Base-by-base conservation (phyloP, 1,140 invertebrate species). In the Magallana angulata region DNA sequence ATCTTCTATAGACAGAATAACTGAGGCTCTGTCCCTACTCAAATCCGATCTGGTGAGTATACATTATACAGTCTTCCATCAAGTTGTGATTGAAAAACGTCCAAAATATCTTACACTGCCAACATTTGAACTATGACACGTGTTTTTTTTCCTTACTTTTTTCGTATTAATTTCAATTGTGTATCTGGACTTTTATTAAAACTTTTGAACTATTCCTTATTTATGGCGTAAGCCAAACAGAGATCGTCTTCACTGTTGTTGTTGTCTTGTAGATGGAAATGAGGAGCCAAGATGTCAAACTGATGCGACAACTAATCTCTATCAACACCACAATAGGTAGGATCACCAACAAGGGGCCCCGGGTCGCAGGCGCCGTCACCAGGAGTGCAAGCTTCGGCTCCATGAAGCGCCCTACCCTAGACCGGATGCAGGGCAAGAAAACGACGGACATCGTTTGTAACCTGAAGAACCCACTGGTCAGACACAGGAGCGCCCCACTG, bases 261-360 rank as follows among this genome's bases (percentile, higher is more conserved):
- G 36, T 36, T 36, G 36, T 36, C 36, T 62, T 71, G 9, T 14
- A 90, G 90, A 80, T 81, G 84, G 80, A 64, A 16, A 84, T 90
- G 88, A 48, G 88, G 18, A 80, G 84, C 58, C 88, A 88, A 58
- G 90, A 90, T 76, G 60, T 90, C 16, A 62, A 76, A 8, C 84
- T 90, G 2, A 85, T 90, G 82, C 88, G 87, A 36, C 90, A 90
- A 82, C 82, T 90, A 11, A 90, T 89, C 48, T 56, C 76, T 24
- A 90, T 90, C 12, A 88, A 85, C 30, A 24, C 84, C 24, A 87
- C 86, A 5, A 90, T 90, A 30, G 84, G 86, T 58, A 71, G 60
- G n/a, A 36, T 90, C 16, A 62, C 85, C 18, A 87, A 64, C 81
- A 82, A 82, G 6, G 12, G 81, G 57, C 12, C 12, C 16, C n/a